These are phyloP conservation scores for Platalea minor DNA, from an alignment of 2,797 vertebrate genomes.

Conservation along the genomic window DNA sequence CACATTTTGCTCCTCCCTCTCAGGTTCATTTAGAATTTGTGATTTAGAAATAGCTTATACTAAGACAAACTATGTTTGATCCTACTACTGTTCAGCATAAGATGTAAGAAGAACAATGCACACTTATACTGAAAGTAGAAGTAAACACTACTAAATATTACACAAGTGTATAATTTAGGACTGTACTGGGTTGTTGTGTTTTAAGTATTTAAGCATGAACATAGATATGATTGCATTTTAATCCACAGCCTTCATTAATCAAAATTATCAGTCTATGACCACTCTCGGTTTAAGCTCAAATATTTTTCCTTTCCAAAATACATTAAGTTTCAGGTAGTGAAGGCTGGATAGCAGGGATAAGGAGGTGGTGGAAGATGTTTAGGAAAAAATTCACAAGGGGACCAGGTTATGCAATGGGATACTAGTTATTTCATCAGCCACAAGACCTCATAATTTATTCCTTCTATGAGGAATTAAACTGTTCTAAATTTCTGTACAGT, in stretches of 20 bases:
- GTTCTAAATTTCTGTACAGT: not conserved
- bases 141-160: not conserved
- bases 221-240: not conserved
- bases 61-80: not conserved
- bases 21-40: not conserved
- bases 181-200: not conserved
- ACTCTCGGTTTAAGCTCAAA: not conserved
- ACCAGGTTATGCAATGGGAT: slow-evolving; percentile 22
- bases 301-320: not conserved
- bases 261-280: not conserved
- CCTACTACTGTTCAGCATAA: not conserved
- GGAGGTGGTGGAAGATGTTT: not conserved
- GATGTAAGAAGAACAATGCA: not conserved
- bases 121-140: not conserved
- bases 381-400: not conserved
- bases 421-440: slow-evolving; percentile 49
- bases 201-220: not conserved
- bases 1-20: not conserved
- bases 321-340: not conserved
- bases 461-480: not conserved
- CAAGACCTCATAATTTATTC: not conserved
- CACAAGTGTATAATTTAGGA: not conserved
- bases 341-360: not conserved
- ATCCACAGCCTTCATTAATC: not conserved
- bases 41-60: not conserved